Evolutionary conservation across 2,113 vertebrate species (phyloP), one percentile per base, ranked within the genome.

Genomic region (Oenanthe oenanthe): DNA sequence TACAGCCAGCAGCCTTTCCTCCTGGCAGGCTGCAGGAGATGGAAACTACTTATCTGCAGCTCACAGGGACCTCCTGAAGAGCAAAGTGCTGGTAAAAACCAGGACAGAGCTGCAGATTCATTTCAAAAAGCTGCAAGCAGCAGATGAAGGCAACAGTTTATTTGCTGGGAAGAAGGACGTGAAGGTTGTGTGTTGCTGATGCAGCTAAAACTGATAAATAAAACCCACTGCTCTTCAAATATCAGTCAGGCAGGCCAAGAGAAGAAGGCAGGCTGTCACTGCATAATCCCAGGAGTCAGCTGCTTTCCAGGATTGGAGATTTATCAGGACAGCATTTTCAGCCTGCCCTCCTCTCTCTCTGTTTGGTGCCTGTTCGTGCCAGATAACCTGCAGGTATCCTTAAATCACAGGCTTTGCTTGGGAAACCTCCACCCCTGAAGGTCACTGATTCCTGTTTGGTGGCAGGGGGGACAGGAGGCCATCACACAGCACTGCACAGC

Each of bases 101-200:
- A 80, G 68, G 85, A 48, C 7, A 79, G 56, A 70, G 47, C 67
- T 88, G 75, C 75, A 80, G 60, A 20, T 58, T n/a, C 38, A 56
- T 79, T 86, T 56, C 42, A 62, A 66, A 93, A 76, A 92, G 74
- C 78, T 90, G 51, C 43, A 79, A 93, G 85, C 71, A 73, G 56
- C 60, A 89, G 62, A 87, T 42, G 70, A 76, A 83, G 34, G 71
- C 58, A 94, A 81, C 19, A 42, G 54, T 79, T 67, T 60, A 60
- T 47, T 70, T 82, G 54, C 67, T 74, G 29, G 51, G 51, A 94
- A 92, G 47, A 21, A 76, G 81, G 67, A 88, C 0, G 0, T 16
- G 34, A 86, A 85, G 57, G 82, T 76, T 89, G 71, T 16, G 4
- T 18, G 47, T 17, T 91, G 73, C 84, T 96, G 91, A 91, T 48